Conservation (phyloP, 2,888 invertebrate species). For the Carabus problematicus region DNA sequence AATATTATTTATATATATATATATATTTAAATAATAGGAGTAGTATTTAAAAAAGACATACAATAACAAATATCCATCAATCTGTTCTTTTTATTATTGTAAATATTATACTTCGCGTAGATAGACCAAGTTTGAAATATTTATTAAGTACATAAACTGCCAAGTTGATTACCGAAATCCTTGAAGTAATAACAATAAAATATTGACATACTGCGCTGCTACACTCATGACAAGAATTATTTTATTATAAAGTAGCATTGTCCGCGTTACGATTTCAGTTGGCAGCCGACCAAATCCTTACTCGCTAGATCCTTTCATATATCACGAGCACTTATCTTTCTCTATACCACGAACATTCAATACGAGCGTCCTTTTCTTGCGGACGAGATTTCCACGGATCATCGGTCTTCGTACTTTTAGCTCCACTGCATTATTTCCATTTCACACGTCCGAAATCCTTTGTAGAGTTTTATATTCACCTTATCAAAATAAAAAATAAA, state of each 20-base stretch:
- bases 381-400: slow-evolving; percentile 21
- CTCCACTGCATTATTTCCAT: slow-evolving; percentile 34
- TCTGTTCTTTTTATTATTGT: no score
- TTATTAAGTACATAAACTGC: no score
- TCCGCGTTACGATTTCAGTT: slow-evolving; percentile 37
- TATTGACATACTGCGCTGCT: slow-evolving; percentile 27
- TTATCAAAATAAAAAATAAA: no score
- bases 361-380: slow-evolving; percentile 10
- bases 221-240: slow-evolving; percentile 32
- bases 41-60: no score
- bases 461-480: background rate
- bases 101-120: no score
- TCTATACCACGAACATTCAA: slow-evolving; percentile 2
- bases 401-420: slow-evolving; percentile 35
- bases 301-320: slow-evolving; percentile 35
- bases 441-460: slow-evolving; percentile 17
- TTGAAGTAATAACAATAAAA: slow-evolving; percentile 27
- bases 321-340: slow-evolving; percentile 27
- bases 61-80: no score
- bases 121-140: no score
- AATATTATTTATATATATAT: no score
- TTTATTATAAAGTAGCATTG: slow-evolving; percentile 39
- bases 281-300: slow-evolving; percentile 38
- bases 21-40: no score
- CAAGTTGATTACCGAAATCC: background rate